These are phyloP conservation scores for Luidia sarsii DNA, from an alignment of 53 echinoderm and acorn worm species.

Conservation along the genomic window DNA sequence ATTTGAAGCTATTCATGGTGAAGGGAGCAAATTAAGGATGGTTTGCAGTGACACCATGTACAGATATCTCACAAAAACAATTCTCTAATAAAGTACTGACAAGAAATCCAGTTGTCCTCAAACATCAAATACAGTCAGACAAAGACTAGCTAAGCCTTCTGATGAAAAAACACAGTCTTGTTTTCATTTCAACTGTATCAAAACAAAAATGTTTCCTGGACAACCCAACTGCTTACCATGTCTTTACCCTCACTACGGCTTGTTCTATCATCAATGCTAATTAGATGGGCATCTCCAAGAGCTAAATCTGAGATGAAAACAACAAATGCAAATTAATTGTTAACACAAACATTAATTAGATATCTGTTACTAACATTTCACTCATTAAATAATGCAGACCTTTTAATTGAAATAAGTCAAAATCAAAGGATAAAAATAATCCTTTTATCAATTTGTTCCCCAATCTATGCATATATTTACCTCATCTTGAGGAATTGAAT, in stretches of 20 bases:
- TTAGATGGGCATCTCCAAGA: constrained; percentile 87
- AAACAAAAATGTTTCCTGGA: too few relatives aligned
- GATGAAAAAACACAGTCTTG: too few relatives aligned
- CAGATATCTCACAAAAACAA: too few relatives aligned
- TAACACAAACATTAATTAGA: neutral
- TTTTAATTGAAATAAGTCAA: neutral
- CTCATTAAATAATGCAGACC: neutral
- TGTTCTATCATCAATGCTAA: constrained; percentile 80
- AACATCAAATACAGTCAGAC: too few relatives aligned
- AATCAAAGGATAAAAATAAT: neutral
- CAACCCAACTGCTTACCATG: constrained; percentile 85
- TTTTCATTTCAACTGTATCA: too few relatives aligned
- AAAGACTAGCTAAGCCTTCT: too few relatives aligned
- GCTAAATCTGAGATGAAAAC: constrained; percentile 65
- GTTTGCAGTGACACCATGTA: too few relatives aligned
- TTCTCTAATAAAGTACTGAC: neutral
- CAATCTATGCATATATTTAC: too few relatives aligned
- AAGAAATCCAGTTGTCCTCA: neutral
- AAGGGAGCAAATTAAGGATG: neutral
- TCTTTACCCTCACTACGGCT: constrained; percentile 72
- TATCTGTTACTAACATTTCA: neutral
- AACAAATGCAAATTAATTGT: neutral
- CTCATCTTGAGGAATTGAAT: too few relatives aligned
- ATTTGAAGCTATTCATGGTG: neutral
- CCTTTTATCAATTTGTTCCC: neutral